A percentile compares a stretch with the other conserved stretches of the same genome.
These are phyloP conservation scores for Aphelocoma californica DNA, from an alignment of 2,797 vertebrate species.

Conservation along the genomic window DNA sequence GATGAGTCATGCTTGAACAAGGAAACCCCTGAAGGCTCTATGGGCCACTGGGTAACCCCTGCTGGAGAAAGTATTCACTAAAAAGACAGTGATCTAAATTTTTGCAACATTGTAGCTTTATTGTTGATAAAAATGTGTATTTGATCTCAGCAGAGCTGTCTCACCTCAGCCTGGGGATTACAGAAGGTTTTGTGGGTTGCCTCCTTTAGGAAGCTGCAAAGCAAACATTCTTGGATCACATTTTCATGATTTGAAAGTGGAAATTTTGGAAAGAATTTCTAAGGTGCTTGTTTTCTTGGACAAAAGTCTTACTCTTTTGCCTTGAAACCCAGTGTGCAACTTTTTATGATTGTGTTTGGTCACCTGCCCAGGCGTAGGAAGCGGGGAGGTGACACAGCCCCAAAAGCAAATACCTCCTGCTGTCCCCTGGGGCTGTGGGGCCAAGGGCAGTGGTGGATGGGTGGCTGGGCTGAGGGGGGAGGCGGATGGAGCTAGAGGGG, in stretches of 20 bases:
- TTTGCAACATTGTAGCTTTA: background rate
- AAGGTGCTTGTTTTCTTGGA: background rate
- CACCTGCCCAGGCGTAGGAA: background rate
- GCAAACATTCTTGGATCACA: background rate
- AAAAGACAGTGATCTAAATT: background rate
- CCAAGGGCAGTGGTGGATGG: background rate
- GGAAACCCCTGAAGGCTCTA: background rate
- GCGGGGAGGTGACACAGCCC: background rate
- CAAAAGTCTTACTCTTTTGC: background rate
- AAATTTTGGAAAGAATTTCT: background rate
- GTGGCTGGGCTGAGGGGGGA: background rate
- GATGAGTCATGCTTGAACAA: background rate
- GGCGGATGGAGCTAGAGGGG: background rate
- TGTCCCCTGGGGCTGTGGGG: background rate
- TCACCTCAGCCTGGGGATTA: background rate
- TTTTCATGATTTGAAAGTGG: background rate
- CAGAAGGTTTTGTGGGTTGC: background rate
- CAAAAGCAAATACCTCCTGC: background rate
- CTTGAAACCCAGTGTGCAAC: background rate
- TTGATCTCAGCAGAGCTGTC: background rate
- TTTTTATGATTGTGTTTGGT: background rate
- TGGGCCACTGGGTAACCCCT: rapidly evolving
- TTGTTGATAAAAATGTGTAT: background rate
- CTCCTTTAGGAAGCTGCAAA: background rate
- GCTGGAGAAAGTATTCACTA: background rate